phyloP scores from a whole-genome alignment of 2,888 invertebrate species.

The Cistogaster globosa region DNA sequence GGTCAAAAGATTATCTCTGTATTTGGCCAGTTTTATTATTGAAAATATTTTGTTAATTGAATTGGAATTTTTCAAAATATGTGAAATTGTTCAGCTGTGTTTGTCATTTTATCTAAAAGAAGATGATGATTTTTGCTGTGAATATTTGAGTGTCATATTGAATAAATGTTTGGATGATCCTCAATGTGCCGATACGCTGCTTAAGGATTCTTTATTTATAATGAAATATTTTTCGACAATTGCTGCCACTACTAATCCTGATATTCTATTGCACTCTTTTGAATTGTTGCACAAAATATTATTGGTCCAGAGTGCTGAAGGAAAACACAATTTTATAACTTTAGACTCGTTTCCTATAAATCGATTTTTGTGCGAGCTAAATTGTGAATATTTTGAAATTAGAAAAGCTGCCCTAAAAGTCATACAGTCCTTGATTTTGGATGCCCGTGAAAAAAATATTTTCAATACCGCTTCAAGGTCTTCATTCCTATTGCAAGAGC shows the following conservation, averaged over 20 bases:
- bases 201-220: conserved; percentile 73
- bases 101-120: conserved; percentile 74
- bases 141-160: conserved; percentile 77
- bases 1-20: conserved; percentile 76
- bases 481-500: conserved; percentile 75
- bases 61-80: conserved; percentile 70
- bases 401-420: conserved; percentile 76
- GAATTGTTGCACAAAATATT: conserved; percentile 77
- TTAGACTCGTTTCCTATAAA: conserved; percentile 75
- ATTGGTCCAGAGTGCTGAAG: conserved; percentile 73
- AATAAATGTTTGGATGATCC: conserved; percentile 78
- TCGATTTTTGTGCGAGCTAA: conserved; percentile 78
- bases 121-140: conserved; percentile 77
- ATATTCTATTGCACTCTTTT: conserved; percentile 76
- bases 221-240: conserved; percentile 75
- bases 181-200: conserved; percentile 72
- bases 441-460: conserved; percentile 73
- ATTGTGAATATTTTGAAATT: conserved; percentile 76
- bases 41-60: conserved; percentile 76
- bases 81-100: conserved; percentile 71
- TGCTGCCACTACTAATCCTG: conserved; percentile 76
- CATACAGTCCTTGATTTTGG: conserved; percentile 74
- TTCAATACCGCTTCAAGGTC: conserved; percentile 73
- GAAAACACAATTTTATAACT: conserved; percentile 71
- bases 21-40: conserved; percentile 74